Conservation (phyloP, 2,797 vertebrate genomes). For the Silurus aristotelis region DNA sequence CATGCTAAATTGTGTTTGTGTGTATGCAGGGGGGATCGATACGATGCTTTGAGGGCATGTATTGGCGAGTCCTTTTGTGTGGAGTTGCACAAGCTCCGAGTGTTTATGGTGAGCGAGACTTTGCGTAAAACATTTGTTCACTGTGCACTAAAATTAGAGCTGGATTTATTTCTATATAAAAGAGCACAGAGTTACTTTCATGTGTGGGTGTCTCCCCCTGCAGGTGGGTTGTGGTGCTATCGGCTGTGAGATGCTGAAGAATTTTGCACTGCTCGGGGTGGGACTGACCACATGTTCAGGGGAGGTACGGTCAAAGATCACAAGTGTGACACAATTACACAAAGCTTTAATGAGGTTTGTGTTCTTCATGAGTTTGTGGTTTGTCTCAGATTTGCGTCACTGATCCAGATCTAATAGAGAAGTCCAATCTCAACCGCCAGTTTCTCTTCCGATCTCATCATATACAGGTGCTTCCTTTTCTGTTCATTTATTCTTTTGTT, state of each 20-base stretch:
- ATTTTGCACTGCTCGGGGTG: conserved; percentile 93
- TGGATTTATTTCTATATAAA: too few species aligned
- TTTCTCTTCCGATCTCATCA: conserved; percentile 96
- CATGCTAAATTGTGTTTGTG: neutral
- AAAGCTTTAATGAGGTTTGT: neutral
- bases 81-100: conserved; percentile 85
- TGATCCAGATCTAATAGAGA: conserved; percentile 98
- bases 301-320: conserved; percentile 63
- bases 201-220: neutral
- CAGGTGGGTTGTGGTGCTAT: conserved; percentile 98
- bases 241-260: conserved; percentile 99
- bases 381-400: conserved; percentile 86
- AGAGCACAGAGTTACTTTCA: neutral
- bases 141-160: neutral
- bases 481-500: neutral
- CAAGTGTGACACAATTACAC: too few species aligned
- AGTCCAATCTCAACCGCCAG: conserved; percentile 97
- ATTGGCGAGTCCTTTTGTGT: conserved; percentile 87
- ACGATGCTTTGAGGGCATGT: conserved; percentile 91
- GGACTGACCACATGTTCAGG: conserved; percentile 78
- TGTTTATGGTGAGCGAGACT: conserved; percentile 87
- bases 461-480: conserved; percentile 82
- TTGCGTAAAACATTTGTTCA: neutral
- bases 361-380: neutral
- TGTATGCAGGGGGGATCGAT: conserved; percentile 84